Evolutionary conservation across 1,140 invertebrate species (phyloP).

Genomic region (Drosophila equinoxialis): DNA sequence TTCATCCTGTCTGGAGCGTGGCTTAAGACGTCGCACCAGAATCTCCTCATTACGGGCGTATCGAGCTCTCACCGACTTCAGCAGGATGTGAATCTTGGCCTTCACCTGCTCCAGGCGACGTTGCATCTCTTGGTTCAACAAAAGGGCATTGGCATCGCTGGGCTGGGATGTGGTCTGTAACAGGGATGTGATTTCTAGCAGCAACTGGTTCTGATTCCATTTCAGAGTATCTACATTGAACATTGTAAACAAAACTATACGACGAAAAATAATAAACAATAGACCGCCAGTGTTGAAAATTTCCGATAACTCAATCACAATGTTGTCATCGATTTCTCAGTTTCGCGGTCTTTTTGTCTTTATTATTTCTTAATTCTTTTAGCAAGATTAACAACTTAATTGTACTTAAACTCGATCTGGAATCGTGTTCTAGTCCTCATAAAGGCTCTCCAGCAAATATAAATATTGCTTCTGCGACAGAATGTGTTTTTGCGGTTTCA

Average conservation of each 20-base stretch:
- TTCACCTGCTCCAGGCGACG: slow-evolving; percentile 45
- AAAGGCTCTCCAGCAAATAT: slow-evolving; percentile 30
- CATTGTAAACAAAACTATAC: slow-evolving; percentile 28
- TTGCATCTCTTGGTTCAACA: slow-evolving; percentile 59
- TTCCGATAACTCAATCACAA: neutral
- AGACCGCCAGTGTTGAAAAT: too few species aligned
- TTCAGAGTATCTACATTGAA: slow-evolving; percentile 23
- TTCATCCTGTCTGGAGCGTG: slow-evolving; percentile 25
- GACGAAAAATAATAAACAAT: neutral
- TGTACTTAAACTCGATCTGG: too few species aligned
- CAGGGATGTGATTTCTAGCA: slow-evolving; percentile 43
- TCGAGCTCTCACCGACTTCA: slow-evolving; percentile 44
- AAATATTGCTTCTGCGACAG: slow-evolving; percentile 30
- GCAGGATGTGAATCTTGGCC: slow-evolving; percentile 30
- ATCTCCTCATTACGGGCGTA: slow-evolving; percentile 62
- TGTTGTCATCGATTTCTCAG: neutral
- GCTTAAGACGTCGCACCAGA: slow-evolving; percentile 41
- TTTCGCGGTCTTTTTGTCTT: slow-evolving; percentile 40
- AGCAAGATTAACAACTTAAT: neutral
- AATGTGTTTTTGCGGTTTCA: slow-evolving; percentile 20
- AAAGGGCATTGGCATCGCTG: slow-evolving; percentile 39
- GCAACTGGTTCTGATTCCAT: slow-evolving; percentile 31
- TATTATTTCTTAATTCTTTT: slow-evolving; percentile 14
- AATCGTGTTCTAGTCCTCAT: slow-evolving; percentile 36
- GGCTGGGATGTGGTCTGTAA: slow-evolving; percentile 14